Conservation (phyloP, 2,888 invertebrate genomes). For the Protophormia terraenovae region DNA sequence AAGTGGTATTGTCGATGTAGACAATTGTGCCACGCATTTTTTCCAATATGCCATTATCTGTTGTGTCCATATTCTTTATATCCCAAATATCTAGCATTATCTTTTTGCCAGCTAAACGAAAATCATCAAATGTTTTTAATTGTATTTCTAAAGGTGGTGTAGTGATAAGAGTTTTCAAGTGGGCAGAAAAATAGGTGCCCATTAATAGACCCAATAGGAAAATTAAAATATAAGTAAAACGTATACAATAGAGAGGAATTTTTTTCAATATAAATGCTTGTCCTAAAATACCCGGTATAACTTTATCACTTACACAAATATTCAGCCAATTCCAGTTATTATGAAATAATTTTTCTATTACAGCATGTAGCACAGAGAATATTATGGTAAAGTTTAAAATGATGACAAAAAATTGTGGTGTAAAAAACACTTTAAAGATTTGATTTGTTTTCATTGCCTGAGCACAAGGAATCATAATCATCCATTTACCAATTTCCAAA, state of each 20-base stretch:
- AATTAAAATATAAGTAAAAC: neutral
- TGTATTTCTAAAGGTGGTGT: slow-evolving; percentile 1
- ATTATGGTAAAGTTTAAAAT: neutral
- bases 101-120: neutral
- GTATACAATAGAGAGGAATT: neutral
- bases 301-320: neutral
- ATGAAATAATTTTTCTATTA: neutral
- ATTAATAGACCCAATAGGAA: slow-evolving; percentile 31
- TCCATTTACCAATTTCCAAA: neutral
- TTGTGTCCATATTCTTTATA: neutral
- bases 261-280: neutral
- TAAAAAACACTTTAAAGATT: slow-evolving; percentile 3
- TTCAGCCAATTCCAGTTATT: neutral
- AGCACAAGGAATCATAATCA: slow-evolving; percentile 29
- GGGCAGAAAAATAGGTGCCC: slow-evolving; percentile 15
- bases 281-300: slow-evolving; percentile 7
- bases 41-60: neutral
- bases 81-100: neutral
- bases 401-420: neutral
- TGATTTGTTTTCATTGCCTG: neutral
- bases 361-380: neutral
- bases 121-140: neutral
- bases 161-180: slow-evolving; percentile 35
- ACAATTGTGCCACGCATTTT: neutral
- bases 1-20: neutral